Evolutionary conservation across 2,113 vertebrate species (phyloP).

Genomic region (Varanus salvator): DNA sequence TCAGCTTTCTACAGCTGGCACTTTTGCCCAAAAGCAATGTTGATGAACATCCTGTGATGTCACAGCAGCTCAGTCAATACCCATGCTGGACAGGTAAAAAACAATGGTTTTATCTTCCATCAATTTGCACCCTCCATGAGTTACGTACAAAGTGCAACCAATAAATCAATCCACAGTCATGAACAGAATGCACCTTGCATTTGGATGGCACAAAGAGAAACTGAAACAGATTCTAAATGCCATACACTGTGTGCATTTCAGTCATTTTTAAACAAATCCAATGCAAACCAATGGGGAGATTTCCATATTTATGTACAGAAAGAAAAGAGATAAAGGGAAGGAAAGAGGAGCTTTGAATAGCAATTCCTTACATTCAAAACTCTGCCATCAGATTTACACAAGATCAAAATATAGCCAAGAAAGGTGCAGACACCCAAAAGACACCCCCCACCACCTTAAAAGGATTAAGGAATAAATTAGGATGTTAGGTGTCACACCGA

Average conservation of each 20-base stretch:
- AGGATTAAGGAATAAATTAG: not conserved
- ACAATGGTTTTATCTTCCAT: too few relatives aligned
- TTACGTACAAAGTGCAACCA: not conserved
- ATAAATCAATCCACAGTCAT: not conserved
- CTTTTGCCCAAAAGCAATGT: too few relatives aligned
- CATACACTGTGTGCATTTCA: not conserved
- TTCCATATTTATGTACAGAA: slow-evolving; percentile 54
- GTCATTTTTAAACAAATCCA: not conserved
- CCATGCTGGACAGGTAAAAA: too few relatives aligned
- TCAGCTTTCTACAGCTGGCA: too few relatives aligned
- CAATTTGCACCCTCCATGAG: too few relatives aligned
- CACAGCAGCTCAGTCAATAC: not conserved
- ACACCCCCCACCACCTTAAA: too few relatives aligned
- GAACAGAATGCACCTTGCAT: slow-evolving; percentile 38
- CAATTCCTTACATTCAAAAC: slow-evolving; percentile 61
- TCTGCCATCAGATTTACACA: slow-evolving; percentile 45
- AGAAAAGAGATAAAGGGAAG: slow-evolving; percentile 37
- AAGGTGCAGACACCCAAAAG: slow-evolving; percentile 39
- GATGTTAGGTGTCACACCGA: not conserved
- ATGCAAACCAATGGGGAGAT: too few relatives aligned
- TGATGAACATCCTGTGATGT: not conserved
- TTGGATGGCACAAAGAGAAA: slow-evolving; percentile 52
- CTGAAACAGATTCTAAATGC: fast-evolving
- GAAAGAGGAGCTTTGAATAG: slow-evolving; percentile 27
- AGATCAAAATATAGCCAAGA: slow-evolving; percentile 48